Base-by-base conservation (phyloP, 2,888 invertebrate species). In the Diaprepes abbreviatus region DNA sequence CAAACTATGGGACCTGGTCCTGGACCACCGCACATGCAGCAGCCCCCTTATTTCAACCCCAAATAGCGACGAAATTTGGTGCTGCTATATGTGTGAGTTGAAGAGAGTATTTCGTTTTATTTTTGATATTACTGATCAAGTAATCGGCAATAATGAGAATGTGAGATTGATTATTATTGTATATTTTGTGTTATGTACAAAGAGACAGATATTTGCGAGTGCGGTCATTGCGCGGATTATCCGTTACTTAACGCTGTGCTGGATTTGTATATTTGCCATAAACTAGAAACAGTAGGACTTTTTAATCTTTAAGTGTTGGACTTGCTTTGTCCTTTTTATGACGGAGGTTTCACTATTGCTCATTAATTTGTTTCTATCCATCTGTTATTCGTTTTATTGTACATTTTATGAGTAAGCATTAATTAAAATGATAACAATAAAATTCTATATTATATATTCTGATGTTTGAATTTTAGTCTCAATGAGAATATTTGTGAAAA, bases 1-100 rank as follows among this genome's bases (percentile, higher is more conserved):
- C 84, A 83, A 82, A 84, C 83, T 4, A 83, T 83, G 28, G 87
- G 86, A 52, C 86, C 86, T 21, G 87, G 86, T 55, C 86, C 86
- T 17, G 70, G 70, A 17, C 84, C 83, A 45, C 83, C 83, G 45
- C 81, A 81, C 81, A 77, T 86, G 82, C 83, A 83, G 77, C 84
- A 83, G 82, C 85, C 79, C 81, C 85, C 83, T 21, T 84, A 84
- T 75, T 84, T 84, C 77, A 84, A 84, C 79, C 83, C 84, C 71
- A 84, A 84, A 83, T 82, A 82, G 80, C 82, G 78, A 79, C 79
- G 78, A 78, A 75, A 67, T 58, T 45, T 50, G 74, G 78, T 82
- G 82, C 82, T 82, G 83, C 82, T 83, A 81, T 82, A 79, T 79
- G 81, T 50, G 48, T 50, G 50, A 50, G 14, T 33, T 31, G 45